Evolutionary conservation across 1,140 invertebrate species (phyloP).

Genomic region (Leptinotarsa lineolata): DNA sequence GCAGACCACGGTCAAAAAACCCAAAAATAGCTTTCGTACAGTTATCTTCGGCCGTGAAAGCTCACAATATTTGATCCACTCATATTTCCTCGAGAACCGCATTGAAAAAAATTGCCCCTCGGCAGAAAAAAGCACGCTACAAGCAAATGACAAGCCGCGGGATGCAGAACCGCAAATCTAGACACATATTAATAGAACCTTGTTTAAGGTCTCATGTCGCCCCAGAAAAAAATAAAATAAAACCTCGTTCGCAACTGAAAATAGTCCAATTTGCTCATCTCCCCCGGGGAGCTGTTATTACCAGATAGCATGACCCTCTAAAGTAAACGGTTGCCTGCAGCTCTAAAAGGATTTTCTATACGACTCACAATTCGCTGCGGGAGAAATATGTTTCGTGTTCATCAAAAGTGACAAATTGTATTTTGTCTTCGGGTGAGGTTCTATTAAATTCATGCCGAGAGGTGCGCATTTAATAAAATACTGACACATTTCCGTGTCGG

Average conservation of each 20-base stretch:
- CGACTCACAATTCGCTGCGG: background rate
- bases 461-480: background rate
- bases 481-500: background rate
- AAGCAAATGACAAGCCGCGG: background rate
- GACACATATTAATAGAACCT: background rate
- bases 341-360: conserved; percentile 18
- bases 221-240: conserved; percentile 8
- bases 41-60: no score
- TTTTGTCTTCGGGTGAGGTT: conserved; percentile 19
- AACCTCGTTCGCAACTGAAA: conserved; percentile 16
- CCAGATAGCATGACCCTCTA: conserved; percentile 27
- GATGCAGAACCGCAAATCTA: background rate
- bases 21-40: no score
- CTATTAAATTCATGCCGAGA: conserved; percentile 10
- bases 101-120: background rate
- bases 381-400: conserved; percentile 27
- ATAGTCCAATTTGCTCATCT: conserved; percentile 20
- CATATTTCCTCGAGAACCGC: no score
- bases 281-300: conserved; percentile 22
- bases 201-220: background rate
- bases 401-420: conserved; percentile 28
- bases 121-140: background rate
- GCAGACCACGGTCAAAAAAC: no score
- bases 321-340: conserved; percentile 23
- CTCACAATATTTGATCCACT: no score